phyloP scores from a whole-genome alignment of 1,140 invertebrate species.

The Sarcophaga bullata region DNA sequence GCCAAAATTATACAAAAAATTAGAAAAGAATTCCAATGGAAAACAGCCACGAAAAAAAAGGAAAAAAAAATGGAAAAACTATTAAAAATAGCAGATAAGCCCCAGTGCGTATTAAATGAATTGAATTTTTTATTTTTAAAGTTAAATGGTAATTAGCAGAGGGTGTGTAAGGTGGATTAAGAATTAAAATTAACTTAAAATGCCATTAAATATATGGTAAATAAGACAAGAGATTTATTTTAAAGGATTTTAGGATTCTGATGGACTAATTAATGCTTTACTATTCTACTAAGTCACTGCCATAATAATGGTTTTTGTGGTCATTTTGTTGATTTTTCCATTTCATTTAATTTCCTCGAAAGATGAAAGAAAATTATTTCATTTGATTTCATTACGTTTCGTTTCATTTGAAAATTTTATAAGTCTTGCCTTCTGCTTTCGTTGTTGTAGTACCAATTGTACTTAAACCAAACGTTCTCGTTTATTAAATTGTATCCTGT shows the following conservation, averaged over 20 bases:
- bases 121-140: not conserved
- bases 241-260: not conserved
- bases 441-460: not conserved
- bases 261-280: too few relatives aligned
- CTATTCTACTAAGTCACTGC: too few relatives aligned
- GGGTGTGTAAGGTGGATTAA: not conserved
- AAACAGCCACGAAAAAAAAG: not conserved
- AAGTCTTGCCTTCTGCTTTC: not conserved
- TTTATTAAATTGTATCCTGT: slow-evolving; percentile 33
- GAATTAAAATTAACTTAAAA: slow-evolving; percentile 37
- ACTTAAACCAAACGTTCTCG: not conserved
- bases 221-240: not conserved
- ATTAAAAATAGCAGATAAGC: not conserved
- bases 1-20: not conserved
- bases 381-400: too few relatives aligned
- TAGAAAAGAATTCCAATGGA: not conserved
- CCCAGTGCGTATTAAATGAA: not conserved
- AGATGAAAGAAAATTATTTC: not conserved
- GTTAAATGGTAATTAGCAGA: not conserved
- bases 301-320: too few relatives aligned
- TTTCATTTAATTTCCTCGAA: not conserved
- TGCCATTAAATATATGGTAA: slow-evolving; percentile 12
- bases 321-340: not conserved
- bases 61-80: too few relatives aligned
- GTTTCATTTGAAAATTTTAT: too few relatives aligned